Evolutionary conservation across 2,797 vertebrate genomes (phyloP).

Genomic region (Novumbra hubbsi): DNA sequence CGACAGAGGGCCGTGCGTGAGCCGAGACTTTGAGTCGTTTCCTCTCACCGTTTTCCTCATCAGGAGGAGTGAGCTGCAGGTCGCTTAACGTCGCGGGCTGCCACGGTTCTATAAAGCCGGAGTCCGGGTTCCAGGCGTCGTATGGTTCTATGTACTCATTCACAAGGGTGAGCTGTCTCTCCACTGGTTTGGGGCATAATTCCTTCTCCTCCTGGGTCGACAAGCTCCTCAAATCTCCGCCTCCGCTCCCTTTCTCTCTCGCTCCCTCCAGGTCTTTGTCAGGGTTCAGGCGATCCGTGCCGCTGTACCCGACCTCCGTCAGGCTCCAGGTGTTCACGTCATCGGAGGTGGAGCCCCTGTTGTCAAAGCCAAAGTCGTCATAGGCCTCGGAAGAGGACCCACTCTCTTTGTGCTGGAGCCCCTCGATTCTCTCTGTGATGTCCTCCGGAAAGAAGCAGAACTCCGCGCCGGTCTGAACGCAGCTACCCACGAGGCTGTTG

Average conservation of each 20-base stretch:
- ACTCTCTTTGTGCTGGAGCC: constrained; percentile 68
- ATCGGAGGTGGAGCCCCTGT: constrained; percentile 59
- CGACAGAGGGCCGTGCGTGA: not conserved
- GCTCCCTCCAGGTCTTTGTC: constrained; percentile 63
- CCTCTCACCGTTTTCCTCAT: constrained; percentile 46
- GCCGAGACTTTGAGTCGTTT: not conserved
- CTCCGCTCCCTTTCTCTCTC: constrained; percentile 28
- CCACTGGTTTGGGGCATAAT: constrained; percentile 30
- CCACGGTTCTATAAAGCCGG: constrained; percentile 51
- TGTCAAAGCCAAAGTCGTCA: constrained; percentile 81
- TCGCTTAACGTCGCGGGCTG: constrained; percentile 50
- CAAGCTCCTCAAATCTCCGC: constrained; percentile 26
- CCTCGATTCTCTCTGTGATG: constrained; percentile 76
- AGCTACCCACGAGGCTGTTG: constrained; percentile 86
- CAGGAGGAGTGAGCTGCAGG: constrained; percentile 68
- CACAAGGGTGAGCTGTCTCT: constrained; percentile 59
- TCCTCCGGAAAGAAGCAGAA: constrained; percentile 82
- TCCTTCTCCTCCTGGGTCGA: constrained; percentile 36
- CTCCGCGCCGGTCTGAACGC: constrained; percentile 78
- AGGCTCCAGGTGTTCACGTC: constrained; percentile 73
- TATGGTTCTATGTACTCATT: constrained; percentile 55
- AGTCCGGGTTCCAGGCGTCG: constrained; percentile 56
- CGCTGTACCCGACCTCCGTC: constrained; percentile 68
- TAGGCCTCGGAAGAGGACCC: constrained; percentile 82
- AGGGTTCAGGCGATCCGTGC: constrained; percentile 63